Evolutionary conservation across 2,113 vertebrate species (phyloP), one percentile per base, ranked within the genome.

Genomic region (Lagopus leucura): DNA sequence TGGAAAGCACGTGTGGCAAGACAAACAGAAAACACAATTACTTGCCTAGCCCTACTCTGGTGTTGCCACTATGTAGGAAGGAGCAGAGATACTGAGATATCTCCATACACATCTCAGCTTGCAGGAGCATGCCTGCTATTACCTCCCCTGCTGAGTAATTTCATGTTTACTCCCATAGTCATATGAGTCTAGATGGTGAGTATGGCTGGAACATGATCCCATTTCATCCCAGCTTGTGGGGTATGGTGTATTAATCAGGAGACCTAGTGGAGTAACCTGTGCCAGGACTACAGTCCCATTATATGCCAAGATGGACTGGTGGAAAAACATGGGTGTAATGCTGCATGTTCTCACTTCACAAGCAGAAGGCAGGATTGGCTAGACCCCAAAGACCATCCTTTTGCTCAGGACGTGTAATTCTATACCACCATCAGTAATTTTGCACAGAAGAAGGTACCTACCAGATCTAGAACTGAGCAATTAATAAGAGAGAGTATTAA

Each of bases 21-120:
- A 89, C 66, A 95, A 94, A 91, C 36, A 89, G 74, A 94, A 95
- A 82, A 55, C 57, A 32, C 36, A 89, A 73, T 92, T 94, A 73
- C 43, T 73, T 85, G 36, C 88, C 85, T 79, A 85, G 60, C 75
- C 82, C 75, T 88, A 32, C 36, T 92, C 43, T 58, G 75, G 82
- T 94, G 75, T 89, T 13, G 0, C 63, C 86, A 87, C 65, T 65
- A 15, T 36, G 32, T 22, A 34, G 42, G 40, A 94, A 94, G 76
- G 32, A 11, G 67, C 48, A 82, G 58, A 47, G 78, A 89, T 58
- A 84, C 54, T 34, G 22, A 92, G 60, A 85, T 89, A 82, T 67
- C 55, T 92, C 69, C 50, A 58, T 30, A 85, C 87, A 77, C 47
- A 85, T 43, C 74, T 79, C 63, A 70, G 60, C 91, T 91, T 94